A percentile compares a stretch with the other conserved stretches of the same genome.
Conservation (phyloP, 2,888 invertebrate genomes). For the Drosophila nr. fundita region DNA sequence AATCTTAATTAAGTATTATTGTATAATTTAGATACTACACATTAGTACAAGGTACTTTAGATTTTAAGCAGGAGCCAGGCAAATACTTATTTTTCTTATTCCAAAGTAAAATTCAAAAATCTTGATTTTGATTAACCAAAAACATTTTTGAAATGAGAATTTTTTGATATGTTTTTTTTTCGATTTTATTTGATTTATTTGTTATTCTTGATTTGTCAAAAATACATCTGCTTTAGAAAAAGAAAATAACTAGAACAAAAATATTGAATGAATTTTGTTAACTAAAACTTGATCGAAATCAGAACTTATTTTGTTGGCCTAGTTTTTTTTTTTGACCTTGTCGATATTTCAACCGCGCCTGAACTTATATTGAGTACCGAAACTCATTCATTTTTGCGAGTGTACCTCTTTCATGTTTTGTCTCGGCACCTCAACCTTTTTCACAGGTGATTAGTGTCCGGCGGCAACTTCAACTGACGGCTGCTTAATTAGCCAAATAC, state of each 20-base stretch:
- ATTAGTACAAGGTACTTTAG: too few relatives aligned
- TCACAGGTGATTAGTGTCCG: slow-evolving; percentile 73
- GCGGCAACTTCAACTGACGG: slow-evolving; percentile 42
- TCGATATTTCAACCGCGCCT: neutral
- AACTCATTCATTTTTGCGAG: neutral
- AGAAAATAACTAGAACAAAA: neutral
- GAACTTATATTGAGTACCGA: neutral
- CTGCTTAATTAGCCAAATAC: slow-evolving; percentile 52
- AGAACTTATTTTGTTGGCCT: neutral
- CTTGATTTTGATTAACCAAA: neutral
- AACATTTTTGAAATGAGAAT: neutral
- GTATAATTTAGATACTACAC: too few relatives aligned
- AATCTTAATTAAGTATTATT: too few relatives aligned
- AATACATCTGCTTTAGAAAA: neutral
- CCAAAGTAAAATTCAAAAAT: neutral
- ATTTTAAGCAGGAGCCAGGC: too few relatives aligned
- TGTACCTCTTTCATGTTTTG: slow-evolving; percentile 16
- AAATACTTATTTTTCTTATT: too few relatives aligned
- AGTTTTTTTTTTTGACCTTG: neutral
- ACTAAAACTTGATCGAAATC: neutral
- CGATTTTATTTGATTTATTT: neutral
- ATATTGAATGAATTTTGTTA: neutral
- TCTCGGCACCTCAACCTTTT: slow-evolving; percentile 41
- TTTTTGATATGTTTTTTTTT: neutral
- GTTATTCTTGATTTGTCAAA: neutral